A percentile compares a stretch with the other conserved stretches of the same genome.
These are phyloP conservation scores for Salvator merianae DNA, from an alignment of 2,113 vertebrate genomes.

Conservation along the genomic window DNA sequence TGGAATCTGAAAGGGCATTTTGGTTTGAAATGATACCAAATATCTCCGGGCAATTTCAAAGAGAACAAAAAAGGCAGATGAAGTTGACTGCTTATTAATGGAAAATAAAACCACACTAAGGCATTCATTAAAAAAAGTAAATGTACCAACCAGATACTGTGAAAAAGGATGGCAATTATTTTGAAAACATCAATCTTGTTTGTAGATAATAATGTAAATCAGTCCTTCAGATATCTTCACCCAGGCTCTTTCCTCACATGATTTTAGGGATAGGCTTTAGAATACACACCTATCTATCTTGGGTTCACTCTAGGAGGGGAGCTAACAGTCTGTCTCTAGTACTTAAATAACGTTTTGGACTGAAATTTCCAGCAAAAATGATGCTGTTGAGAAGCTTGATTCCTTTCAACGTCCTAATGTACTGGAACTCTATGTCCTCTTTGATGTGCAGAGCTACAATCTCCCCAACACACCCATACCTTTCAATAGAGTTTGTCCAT, in stretches of 20 bases:
- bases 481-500: background rate
- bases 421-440: background rate
- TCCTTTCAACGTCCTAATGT: background rate
- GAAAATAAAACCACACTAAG: background rate
- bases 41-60: constrained; percentile 8
- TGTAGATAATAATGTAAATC: background rate
- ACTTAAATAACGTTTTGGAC: background rate
- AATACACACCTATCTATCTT: background rate
- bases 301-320: background rate
- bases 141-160: background rate
- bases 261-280: background rate
- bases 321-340: background rate
- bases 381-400: background rate
- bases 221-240: background rate
- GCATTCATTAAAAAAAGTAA: background rate
- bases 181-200: background rate
- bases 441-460: background rate
- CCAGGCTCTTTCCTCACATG: background rate
- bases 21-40: background rate
- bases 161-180: rapidly evolving
- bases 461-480: background rate
- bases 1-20: background rate
- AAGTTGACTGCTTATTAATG: background rate
- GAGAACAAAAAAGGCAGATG: background rate
- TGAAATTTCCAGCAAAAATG: background rate